A percentile compares a stretch with the other conserved stretches of the same genome.
phyloP scores from a whole-genome alignment of 1,140 invertebrate species.

The Neodiprion lecontei region DNA sequence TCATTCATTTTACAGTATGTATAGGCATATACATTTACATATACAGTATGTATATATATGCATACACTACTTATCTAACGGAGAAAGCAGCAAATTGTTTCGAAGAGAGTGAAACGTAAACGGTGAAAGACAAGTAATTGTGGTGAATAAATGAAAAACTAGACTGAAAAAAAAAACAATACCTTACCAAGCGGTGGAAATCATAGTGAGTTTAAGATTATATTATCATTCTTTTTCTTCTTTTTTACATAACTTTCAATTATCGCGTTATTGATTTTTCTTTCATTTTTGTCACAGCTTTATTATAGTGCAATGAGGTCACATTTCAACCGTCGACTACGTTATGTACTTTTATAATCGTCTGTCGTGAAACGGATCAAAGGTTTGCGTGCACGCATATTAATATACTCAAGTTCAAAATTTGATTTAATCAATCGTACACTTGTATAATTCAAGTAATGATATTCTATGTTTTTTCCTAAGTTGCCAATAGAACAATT shows the following conservation, averaged over 20 bases:
- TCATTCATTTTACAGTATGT: neutral
- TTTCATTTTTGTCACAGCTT: neutral
- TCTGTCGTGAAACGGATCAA: too few species aligned
- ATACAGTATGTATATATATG: neutral
- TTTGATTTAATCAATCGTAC: neutral
- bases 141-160: neutral
- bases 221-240: neutral
- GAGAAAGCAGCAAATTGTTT: too few species aligned
- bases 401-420: neutral
- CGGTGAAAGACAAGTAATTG: neutral
- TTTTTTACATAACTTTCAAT: neutral
- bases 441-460: neutral
- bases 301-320: conserved; percentile 2
- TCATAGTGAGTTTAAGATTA: neutral
- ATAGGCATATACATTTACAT: neutral
- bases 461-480: neutral
- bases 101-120: neutral
- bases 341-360: neutral
- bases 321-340: neutral
- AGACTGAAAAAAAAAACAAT: neutral
- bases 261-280: neutral
- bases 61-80: neutral
- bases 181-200: neutral
- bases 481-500: neutral
- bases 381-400: too few species aligned